Percentiles rank a stretch among this genome's conserved stretches.
phyloP scores from a whole-genome alignment of 2,888 invertebrate species.

The Brenthis daphne region DNA sequence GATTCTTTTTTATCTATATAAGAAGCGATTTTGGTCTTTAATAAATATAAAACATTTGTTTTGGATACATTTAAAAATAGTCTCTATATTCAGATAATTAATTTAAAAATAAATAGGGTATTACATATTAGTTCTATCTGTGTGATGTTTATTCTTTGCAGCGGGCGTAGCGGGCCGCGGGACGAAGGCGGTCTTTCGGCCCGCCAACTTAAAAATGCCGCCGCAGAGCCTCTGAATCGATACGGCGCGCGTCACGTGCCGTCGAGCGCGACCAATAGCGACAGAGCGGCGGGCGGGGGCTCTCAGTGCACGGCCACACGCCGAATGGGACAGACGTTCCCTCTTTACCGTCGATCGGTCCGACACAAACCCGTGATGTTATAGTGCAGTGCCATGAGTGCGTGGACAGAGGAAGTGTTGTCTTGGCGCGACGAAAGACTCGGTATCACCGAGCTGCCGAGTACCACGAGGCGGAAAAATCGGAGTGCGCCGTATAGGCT shows the following conservation, averaged over 20 bases:
- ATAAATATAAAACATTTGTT: too few species aligned
- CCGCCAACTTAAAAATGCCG: constrained; percentile 90
- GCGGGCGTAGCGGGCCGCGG: constrained; percentile 67
- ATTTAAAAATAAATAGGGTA: constrained; percentile 9
- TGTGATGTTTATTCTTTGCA: constrained; percentile 48
- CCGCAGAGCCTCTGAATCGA: constrained; percentile 90
- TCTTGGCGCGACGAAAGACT: constrained; percentile 76
- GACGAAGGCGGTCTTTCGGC: constrained; percentile 74
- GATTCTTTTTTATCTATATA: too few species aligned
- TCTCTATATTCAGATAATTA: background rate
- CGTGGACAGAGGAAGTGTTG: constrained; percentile 78
- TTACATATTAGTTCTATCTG: constrained; percentile 33
- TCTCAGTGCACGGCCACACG: constrained; percentile 69
- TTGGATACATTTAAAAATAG: background rate
- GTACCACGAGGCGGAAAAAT: constrained; percentile 76
- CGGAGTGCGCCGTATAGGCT: constrained; percentile 85
- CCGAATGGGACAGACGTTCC: constrained; percentile 57
- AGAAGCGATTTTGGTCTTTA: too few species aligned
- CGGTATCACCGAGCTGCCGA: constrained; percentile 73
- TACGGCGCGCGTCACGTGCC: constrained; percentile 87
- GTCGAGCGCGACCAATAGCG: constrained; percentile 76
- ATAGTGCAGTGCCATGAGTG: constrained; percentile 76
- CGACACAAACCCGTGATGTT: constrained; percentile 68
- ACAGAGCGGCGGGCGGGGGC: constrained; percentile 54
- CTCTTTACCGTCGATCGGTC: constrained; percentile 67